These are phyloP conservation scores for Ciconia maguari DNA, from an alignment of 2,113 vertebrate genomes.

Conservation along the genomic window DNA sequence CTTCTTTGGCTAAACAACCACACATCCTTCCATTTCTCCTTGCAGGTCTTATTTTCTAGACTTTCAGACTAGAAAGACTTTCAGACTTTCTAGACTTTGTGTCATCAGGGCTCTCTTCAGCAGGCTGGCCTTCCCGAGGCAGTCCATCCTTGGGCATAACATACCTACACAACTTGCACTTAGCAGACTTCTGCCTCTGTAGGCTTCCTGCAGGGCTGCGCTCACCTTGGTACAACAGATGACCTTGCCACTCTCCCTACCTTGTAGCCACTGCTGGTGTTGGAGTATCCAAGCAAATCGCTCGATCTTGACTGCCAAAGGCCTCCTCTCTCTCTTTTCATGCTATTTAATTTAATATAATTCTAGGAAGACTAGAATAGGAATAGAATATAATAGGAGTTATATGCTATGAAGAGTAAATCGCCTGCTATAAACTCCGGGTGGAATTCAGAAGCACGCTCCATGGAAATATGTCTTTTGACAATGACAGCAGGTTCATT, in stretches of 20 bases:
- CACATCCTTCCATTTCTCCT: neutral
- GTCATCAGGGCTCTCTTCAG: neutral
- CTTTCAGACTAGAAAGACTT: neutral
- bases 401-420: neutral
- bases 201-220: neutral
- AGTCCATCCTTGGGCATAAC: neutral
- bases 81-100: neutral
- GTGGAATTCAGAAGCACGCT: neutral
- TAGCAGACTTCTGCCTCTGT: neutral
- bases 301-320: neutral
- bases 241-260: neutral
- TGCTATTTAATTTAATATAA: neutral
- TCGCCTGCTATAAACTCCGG: neutral
- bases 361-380: neutral
- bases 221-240: neutral
- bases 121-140: neutral
- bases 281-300: neutral
- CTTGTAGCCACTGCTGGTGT: neutral
- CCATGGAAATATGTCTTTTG: neutral
- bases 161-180: neutral
- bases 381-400: neutral
- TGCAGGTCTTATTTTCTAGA: neutral
- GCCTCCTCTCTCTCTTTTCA: neutral
- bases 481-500: neutral
- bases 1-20: neutral